Conservation (phyloP, 2,797 vertebrate species). For the Eulemur rubriventer region DNA sequence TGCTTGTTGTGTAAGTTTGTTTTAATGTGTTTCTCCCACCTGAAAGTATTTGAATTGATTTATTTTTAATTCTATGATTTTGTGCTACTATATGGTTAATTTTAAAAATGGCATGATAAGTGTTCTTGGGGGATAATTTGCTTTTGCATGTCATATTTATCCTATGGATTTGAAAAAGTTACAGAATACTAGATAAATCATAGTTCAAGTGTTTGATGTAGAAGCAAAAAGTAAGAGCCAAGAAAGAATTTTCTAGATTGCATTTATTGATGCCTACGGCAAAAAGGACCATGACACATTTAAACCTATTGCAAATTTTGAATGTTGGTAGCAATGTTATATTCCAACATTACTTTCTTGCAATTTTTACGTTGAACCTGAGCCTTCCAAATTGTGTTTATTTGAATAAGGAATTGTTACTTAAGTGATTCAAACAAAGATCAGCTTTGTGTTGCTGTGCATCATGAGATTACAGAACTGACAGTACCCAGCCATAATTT, state of each 20-base stretch:
- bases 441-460: neutral
- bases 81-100: neutral
- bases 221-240: neutral
- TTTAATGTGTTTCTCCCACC: neutral
- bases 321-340: neutral
- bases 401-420: conserved; percentile 45
- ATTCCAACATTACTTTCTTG: neutral
- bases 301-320: neutral
- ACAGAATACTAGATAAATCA: neutral
- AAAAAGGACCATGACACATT: neutral
- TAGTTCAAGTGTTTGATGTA: conserved; percentile 9
- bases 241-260: neutral
- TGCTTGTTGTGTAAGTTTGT: neutral
- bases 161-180: neutral
- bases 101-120: neutral
- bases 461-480: conserved; percentile 2
- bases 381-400: neutral
- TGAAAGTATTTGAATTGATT: conserved; percentile 18
- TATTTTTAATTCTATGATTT: conserved; percentile 8
- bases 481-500: neutral
- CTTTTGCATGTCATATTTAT: neutral
- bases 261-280: conserved; percentile 61
- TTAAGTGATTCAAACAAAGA: conserved; percentile 20
- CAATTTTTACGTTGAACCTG: neutral
- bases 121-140: neutral